Evolutionary conservation across 2,888 invertebrate species (phyloP).

Genomic region (Eupithecia subumbrata): DNA sequence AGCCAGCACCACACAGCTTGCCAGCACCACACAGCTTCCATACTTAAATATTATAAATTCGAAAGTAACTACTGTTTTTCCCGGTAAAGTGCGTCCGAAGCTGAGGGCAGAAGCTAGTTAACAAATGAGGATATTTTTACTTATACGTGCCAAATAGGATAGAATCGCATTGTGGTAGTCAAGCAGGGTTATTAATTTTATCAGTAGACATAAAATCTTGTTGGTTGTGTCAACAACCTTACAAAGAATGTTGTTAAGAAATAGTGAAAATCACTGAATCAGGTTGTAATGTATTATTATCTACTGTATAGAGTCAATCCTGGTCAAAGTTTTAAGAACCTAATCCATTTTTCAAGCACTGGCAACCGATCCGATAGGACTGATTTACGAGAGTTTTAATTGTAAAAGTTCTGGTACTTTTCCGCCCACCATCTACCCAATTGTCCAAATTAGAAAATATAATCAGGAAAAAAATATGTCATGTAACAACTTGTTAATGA

Average conservation of each 20-base stretch:
- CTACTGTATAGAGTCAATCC: no score
- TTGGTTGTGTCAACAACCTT: constrained; percentile 43
- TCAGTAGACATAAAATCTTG: constrained; percentile 43
- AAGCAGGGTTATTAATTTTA: constrained; percentile 44
- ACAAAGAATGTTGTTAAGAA: constrained; percentile 31
- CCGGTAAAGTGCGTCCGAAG: no score
- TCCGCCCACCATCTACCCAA: not conserved
- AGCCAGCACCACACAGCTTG: no score
- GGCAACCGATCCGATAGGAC: not conserved
- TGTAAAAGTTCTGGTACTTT: not conserved
- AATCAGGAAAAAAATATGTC: not conserved
- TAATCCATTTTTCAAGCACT: not conserved
- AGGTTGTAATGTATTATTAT: no score
- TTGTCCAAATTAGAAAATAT: not conserved
- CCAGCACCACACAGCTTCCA: no score
- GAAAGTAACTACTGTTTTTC: no score
- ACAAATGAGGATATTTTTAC: not conserved
- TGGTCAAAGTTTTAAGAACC: no score
- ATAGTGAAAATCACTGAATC: not conserved
- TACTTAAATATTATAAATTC: no score
- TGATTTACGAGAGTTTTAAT: constrained; percentile 6
- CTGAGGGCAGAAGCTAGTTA: not conserved
- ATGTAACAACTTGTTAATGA: constrained; percentile 9
- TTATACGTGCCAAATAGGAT: constrained; percentile 29
- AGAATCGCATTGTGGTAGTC: constrained; percentile 37